Conservation (phyloP, 2,888 invertebrate genomes). For the Syritta pipiens region DNA sequence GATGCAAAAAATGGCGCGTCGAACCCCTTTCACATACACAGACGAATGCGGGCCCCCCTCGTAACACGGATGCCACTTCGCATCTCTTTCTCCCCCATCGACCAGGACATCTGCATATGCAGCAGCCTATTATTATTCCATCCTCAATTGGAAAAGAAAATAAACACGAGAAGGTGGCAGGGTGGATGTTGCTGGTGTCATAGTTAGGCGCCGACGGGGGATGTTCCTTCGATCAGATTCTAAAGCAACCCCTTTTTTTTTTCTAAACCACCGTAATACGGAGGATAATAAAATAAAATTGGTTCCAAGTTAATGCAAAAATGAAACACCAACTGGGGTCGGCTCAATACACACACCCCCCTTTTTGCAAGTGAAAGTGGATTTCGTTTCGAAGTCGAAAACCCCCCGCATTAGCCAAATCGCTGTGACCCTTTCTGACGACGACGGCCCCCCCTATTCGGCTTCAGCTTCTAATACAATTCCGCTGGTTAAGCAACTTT, state of each 20-base stretch:
- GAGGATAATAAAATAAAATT: constrained; percentile 63
- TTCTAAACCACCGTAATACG: constrained; percentile 11
- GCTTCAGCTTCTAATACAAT: constrained; percentile 51
- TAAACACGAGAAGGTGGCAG: constrained; percentile 46
- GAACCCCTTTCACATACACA: background rate
- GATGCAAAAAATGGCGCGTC: constrained; percentile 2
- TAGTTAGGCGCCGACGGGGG: background rate
- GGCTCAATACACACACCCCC: constrained; percentile 1
- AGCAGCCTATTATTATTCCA: constrained; percentile 60
- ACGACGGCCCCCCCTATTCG: background rate
- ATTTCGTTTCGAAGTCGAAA: constrained; percentile 13
- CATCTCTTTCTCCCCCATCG: constrained; percentile 38
- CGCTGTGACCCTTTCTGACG: constrained; percentile 15
- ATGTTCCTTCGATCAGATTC: background rate
- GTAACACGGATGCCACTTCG: constrained; percentile 53
- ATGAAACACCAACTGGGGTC: constrained; percentile 62
- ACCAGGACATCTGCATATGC: constrained; percentile 50
- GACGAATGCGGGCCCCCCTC: background rate
- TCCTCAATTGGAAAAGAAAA: constrained; percentile 62
- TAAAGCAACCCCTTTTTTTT: constrained; percentile 43
- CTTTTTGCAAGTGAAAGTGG: background rate
- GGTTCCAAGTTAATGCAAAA: constrained; percentile 65
- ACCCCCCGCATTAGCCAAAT: constrained; percentile 29
- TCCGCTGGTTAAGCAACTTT: constrained; percentile 65
- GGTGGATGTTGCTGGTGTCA: background rate